Conservation (phyloP, 2,888 invertebrate genomes). For the Drosophila sordidula region DNA sequence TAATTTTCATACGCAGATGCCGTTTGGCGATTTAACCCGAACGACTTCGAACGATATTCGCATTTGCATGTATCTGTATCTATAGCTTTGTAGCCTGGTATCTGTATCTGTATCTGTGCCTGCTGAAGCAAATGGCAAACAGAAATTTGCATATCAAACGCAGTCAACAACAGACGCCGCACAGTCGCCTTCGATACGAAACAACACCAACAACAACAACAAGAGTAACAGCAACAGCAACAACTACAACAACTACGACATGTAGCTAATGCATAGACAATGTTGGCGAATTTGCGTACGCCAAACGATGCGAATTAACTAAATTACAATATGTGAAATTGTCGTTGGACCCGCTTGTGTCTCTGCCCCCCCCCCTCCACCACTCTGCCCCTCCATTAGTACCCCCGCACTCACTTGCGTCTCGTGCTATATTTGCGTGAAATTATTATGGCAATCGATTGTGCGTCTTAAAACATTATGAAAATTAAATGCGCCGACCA, state of each 20-base stretch:
- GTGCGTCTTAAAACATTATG: constrained; percentile 52
- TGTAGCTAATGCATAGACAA: constrained; percentile 73
- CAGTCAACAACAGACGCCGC: constrained; percentile 75
- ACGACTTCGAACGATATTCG: constrained; percentile 31
- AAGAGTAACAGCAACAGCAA: constrained; percentile 22
- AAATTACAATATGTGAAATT: constrained; percentile 77
- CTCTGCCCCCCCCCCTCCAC: not conserved
- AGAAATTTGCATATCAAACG: constrained; percentile 79
- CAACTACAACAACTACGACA: constrained; percentile 46
- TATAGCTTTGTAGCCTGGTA: constrained; percentile 14
- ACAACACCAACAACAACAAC: constrained; percentile 33
- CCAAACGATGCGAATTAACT: constrained; percentile 75
- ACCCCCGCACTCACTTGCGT: not conserved
- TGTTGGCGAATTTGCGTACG: constrained; percentile 75
- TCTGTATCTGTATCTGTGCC: constrained; percentile 35
- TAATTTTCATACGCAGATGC: constrained; percentile 41
- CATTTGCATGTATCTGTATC: constrained; percentile 43
- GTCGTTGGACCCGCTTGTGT: constrained; percentile 37
- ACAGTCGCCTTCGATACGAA: constrained; percentile 69
- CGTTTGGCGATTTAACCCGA: constrained; percentile 33
- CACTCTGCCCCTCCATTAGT: not conserved
- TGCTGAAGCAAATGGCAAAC: constrained; percentile 51
- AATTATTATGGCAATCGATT: constrained; percentile 80
- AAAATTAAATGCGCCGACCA: constrained; percentile 64
- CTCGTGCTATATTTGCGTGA: constrained; percentile 66